phyloP scores from a whole-genome alignment of 2,113 vertebrate species.

The Manacus vitellinus region DNA sequence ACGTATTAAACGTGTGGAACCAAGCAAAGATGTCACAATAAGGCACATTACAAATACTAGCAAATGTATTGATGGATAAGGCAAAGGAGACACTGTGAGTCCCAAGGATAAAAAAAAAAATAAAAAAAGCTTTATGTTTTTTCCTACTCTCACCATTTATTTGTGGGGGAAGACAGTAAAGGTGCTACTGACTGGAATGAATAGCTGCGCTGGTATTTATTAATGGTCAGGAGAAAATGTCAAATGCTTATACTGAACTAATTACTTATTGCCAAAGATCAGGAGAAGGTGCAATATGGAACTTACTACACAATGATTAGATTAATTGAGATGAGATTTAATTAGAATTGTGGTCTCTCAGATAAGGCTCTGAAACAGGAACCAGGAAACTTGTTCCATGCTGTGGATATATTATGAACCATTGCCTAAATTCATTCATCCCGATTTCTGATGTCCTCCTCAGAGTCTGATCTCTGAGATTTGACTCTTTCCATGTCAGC shows the following conservation, averaged over 20 bases:
- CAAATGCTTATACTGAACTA: not conserved
- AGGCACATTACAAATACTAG: constrained; percentile 37
- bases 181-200: not conserved
- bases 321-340: constrained; percentile 2
- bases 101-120: not conserved
- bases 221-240: not conserved
- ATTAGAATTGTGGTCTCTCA: not conserved
- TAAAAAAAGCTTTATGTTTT: not conserved
- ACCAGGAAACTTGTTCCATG: not conserved
- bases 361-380: not conserved
- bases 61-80: constrained; percentile 31
- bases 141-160: not conserved
- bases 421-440: not conserved
- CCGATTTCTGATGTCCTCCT: fast-evolving
- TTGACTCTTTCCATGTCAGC: not conserved
- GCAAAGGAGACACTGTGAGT: not conserved
- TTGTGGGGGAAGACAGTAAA: not conserved
- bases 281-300: not conserved
- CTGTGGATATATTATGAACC: not conserved
- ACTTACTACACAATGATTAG: not conserved
- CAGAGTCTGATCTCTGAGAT: not conserved
- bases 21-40: constrained; percentile 51
- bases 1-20: constrained; percentile 64
- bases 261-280: not conserved
- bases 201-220: not conserved